phyloP scores from a whole-genome alignment of 2,113 vertebrate genomes.

The Gallinago paraguaiae region DNA sequence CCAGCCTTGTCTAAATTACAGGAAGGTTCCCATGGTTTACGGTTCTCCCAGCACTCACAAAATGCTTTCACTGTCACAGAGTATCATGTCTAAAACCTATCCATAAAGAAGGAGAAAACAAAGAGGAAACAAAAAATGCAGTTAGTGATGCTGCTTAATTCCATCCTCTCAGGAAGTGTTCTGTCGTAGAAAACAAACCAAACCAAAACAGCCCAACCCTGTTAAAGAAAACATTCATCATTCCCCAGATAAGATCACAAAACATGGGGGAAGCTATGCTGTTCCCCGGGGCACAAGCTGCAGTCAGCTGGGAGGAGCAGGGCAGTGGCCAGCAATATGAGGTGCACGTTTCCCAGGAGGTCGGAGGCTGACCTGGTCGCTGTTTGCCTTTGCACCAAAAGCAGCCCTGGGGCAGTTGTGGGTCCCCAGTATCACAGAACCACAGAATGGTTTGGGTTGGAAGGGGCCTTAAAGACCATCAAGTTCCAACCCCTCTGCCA shows the following conservation, averaged over 20 bases:
- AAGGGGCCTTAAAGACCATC: background rate
- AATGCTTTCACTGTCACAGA: background rate
- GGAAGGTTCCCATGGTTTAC: background rate
- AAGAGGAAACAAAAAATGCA: background rate
- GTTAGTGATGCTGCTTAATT: constrained; percentile 7
- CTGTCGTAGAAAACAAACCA: constrained; percentile 6
- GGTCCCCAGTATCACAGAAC: background rate
- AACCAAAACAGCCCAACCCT: background rate
- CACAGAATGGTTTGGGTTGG: background rate
- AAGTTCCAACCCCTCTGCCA: background rate
- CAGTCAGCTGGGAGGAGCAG: background rate
- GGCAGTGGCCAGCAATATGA: background rate
- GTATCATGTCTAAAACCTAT: constrained; percentile 5
- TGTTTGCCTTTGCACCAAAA: background rate
- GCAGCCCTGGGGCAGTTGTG: background rate
- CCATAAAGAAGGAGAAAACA: constrained; percentile 23
- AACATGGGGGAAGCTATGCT: background rate
- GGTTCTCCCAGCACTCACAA: constrained; percentile 12
- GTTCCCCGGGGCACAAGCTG: background rate
- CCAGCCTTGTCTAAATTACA: background rate
- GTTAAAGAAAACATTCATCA: background rate
- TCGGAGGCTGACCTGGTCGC: accelerated
- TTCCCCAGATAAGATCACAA: constrained; percentile 37
- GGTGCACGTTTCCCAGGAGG: background rate
- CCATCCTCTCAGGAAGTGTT: background rate